Evolutionary conservation across 2,797 vertebrate species (phyloP), one percentile per base, ranked within the genome.

Genomic region (Phoxinus dragarum): DNA sequence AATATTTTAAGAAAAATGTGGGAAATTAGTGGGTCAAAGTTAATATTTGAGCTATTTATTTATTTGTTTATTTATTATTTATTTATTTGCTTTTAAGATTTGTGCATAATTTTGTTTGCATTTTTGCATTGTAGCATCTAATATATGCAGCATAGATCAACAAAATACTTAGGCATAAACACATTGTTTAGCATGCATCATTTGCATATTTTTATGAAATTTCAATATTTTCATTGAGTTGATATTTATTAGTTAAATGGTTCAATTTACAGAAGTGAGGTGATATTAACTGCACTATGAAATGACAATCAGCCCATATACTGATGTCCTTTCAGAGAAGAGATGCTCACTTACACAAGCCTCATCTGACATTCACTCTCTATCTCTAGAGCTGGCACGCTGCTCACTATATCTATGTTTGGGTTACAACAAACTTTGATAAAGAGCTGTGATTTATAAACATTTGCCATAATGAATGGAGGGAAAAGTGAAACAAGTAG

Each of bases 391-490:
- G 73, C 90, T 91, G 75, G 91, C 92, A 93, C 89, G 91, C 93
- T 91, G 92, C 91, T 93, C 92, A 91, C 92, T 94, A 92, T 95
- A 94, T 94, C 93, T 91, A 88, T 94, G 93, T 95, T 95, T 94
- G 93, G 93, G 94, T 94, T 94, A 93, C 88, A 78, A 92, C 91
- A 93, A 91, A 90, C 93, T 91, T 93, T 79, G 94, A 95, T 95
- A 94, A 94, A 95, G 91, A 90, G 91, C 90, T 91, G 91, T 93
- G 94, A 94, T 95, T 94, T 94, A 93, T 94, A 93, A 95, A 95
- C 95, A 85, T 49, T 31, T 49, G 79, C 72, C 36, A 78, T 71
- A 6, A 14, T 52, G 82, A 42, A 56, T 11, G 67, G 71, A 76
- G 44, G 68, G 84, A 69, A 84, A 82, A 79, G 69, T 66, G 31